These are phyloP conservation scores for Mnemiopsis leidyi DNA, from an alignment of 37 sponge, comb jelly and placozoan genomes.

Conservation along the genomic window DNA sequence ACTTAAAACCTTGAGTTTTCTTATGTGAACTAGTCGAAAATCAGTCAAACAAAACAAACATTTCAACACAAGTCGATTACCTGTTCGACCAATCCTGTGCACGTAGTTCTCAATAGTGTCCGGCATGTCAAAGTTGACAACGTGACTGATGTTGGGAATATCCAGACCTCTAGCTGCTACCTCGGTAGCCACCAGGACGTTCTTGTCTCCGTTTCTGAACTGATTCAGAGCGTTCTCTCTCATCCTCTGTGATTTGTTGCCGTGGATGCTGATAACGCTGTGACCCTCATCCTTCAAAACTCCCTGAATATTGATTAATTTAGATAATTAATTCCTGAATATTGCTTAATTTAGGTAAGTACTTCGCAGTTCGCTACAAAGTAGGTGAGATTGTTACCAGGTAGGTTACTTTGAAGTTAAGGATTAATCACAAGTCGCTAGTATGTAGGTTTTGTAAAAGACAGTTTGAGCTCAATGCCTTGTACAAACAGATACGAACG, in stretches of 20 bases:
- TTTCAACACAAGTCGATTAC: too few species aligned
- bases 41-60: too few species aligned
- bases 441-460: too few species aligned
- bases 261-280: constrained; percentile 62
- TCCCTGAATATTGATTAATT: neutral
- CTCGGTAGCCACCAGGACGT: constrained; percentile 59
- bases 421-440: too few species aligned
- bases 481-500: neutral
- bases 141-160: constrained; percentile 56
- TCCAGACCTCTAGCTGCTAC: constrained; percentile 64
- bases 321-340: too few species aligned
- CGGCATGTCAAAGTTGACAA: constrained; percentile 62
- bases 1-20: too few species aligned
- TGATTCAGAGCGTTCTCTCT: constrained; percentile 39
- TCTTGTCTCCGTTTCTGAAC: constrained; percentile 65
- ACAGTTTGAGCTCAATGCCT: too few species aligned
- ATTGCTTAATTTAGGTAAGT: too few species aligned
- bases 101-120: constrained; percentile 63
- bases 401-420: too few species aligned
- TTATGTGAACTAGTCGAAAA: too few species aligned
- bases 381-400: too few species aligned
- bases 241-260: constrained; percentile 64
- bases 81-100: constrained; percentile 52
- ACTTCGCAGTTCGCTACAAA: neutral
- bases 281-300: constrained; percentile 43